A percentile compares a stretch with the other conserved stretches of the same genome.
Conservation (phyloP, 2,888 invertebrate genomes). For the Smittia aterrima region DNA sequence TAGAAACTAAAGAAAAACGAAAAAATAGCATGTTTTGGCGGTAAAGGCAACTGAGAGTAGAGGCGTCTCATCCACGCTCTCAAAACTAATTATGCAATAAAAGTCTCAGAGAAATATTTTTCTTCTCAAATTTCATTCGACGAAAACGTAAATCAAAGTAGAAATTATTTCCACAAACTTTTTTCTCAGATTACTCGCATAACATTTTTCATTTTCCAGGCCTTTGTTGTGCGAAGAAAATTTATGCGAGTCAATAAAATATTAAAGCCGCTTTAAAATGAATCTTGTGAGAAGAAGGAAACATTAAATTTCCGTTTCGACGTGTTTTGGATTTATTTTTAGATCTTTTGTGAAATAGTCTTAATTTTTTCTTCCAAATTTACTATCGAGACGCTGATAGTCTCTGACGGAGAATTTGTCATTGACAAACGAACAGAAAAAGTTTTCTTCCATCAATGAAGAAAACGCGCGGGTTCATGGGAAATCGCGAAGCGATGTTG, state of each 20-base stretch:
- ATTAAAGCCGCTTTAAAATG: not conserved
- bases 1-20: no score
- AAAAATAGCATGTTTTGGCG: no score
- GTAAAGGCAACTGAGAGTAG: no score
- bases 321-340: not conserved
- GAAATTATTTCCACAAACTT: not conserved
- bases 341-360: not conserved
- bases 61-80: no score
- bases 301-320: no score
- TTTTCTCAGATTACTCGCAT: not conserved
- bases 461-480: not conserved
- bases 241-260: conserved; percentile 5
- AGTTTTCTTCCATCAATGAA: conserved; percentile 4
- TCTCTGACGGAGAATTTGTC: not conserved
- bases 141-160: no score
- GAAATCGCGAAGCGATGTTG: not conserved
- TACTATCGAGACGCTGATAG: not conserved
- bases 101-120: no score
- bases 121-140: no score
- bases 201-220: not conserved
- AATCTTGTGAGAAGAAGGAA: no score
- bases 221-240: not conserved
- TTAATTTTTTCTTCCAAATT: not conserved
- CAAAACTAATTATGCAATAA: no score
- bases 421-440: not conserved